These are phyloP conservation scores for Salticus scenicus DNA, from an alignment of 2,888 invertebrate genomes.

Conservation along the genomic window DNA sequence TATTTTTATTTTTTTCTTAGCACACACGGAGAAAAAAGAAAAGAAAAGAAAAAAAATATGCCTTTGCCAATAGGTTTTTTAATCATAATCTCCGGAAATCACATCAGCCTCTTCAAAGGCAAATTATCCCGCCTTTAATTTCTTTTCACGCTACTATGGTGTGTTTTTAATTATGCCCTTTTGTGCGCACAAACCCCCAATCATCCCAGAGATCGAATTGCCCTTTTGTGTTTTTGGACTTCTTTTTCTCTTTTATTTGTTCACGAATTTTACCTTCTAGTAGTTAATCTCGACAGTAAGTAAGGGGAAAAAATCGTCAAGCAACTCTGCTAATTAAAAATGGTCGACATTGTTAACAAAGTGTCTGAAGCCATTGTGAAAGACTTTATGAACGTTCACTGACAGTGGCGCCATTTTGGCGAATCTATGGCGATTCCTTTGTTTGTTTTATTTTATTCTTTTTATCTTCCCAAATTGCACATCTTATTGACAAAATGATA, in stretches of 20 bases:
- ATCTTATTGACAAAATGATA: constrained; percentile 54
- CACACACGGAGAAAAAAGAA: too few relatives aligned
- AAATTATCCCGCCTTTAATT: constrained; percentile 40
- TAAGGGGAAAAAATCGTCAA: constrained; percentile 30
- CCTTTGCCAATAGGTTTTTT: neutral
- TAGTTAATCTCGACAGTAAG: neutral
- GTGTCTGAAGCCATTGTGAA: constrained; percentile 35
- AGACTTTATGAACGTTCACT: constrained; percentile 28
- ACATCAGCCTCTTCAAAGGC: constrained; percentile 2
- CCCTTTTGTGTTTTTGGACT: constrained; percentile 19
- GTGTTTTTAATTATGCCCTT: constrained; percentile 20
- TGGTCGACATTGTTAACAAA: constrained; percentile 51
- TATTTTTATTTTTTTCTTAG: too few relatives aligned
- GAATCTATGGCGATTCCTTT: constrained; percentile 9
- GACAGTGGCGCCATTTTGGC: constrained; percentile 65
- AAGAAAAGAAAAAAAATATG: neutral
- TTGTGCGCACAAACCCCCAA: constrained; percentile 21
- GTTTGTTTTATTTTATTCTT: neutral
- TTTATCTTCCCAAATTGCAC: constrained; percentile 21
- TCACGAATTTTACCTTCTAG: constrained; percentile 10
- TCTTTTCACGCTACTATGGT: constrained; percentile 41
- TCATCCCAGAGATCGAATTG: constrained; percentile 32
- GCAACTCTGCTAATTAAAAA: constrained; percentile 57
- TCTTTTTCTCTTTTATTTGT: constrained; percentile 21
- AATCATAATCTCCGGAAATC: constrained; percentile 14